Evolutionary conservation across 1,140 invertebrate species (phyloP).

Genomic region (Temnothorax curvispinosus): DNA sequence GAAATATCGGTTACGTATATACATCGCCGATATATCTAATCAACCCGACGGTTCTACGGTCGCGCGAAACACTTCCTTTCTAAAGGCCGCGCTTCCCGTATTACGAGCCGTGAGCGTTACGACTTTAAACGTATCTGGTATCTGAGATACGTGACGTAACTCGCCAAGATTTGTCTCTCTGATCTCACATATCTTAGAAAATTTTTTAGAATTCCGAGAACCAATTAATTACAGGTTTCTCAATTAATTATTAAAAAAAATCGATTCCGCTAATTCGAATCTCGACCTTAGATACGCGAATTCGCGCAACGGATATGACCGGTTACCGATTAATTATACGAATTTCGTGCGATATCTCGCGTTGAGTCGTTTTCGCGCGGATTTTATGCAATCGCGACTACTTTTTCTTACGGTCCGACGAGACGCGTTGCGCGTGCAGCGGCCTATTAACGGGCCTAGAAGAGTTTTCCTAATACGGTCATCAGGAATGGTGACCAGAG

Average conservation of each 20-base stretch:
- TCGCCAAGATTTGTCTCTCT: not conserved
- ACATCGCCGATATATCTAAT: slow-evolving; percentile 34
- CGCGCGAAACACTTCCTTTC: slow-evolving; percentile 72
- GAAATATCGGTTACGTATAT: slow-evolving; percentile 42
- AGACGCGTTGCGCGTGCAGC: not conserved
- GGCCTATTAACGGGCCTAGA: slow-evolving; percentile 69
- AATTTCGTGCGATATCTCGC: slow-evolving; percentile 75
- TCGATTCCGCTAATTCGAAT: not conserved
- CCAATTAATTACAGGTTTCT: not conserved
- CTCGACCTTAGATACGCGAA: not conserved
- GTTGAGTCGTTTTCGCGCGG: slow-evolving; percentile 48
- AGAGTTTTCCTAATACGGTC: slow-evolving; percentile 82
- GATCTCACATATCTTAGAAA: not conserved
- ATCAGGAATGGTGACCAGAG: slow-evolving; percentile 70
- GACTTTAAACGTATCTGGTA: not conserved
- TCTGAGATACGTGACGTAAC: slow-evolving; percentile 32
- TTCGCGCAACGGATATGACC: not conserved
- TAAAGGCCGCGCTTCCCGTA: slow-evolving; percentile 71
- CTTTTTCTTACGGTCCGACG: slow-evolving; percentile 68
- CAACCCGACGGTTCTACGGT: slow-evolving; percentile 27
- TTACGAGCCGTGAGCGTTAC: slow-evolving; percentile 51
- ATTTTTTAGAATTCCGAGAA: slow-evolving; percentile 3
- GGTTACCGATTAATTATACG: slow-evolving; percentile 80
- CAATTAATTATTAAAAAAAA: not conserved
- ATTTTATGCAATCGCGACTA: slow-evolving; percentile 76